Conservation (phyloP, 2,888 invertebrate genomes). For the Andrena bicolor region DNA sequence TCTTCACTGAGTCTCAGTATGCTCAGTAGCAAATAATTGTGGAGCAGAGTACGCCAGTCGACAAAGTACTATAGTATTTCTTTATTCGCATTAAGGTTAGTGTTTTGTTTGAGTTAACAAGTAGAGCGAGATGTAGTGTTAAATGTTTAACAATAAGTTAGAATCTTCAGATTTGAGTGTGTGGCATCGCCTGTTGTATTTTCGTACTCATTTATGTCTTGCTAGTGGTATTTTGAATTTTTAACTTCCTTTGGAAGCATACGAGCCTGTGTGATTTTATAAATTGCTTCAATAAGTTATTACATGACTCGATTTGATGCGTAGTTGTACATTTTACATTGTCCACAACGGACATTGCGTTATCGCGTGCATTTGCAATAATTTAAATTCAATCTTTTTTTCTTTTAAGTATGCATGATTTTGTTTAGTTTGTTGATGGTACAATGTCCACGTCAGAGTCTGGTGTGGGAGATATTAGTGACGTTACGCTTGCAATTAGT, state of each 20-base stretch:
- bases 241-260: neutral
- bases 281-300: conserved; percentile 10
- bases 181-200: neutral
- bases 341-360: neutral
- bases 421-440: conserved; percentile 75
- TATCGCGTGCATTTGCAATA: conserved; percentile 25
- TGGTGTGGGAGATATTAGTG: conserved; percentile 82
- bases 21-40: conserved; percentile 27
- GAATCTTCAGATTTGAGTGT: neutral
- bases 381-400: conserved; percentile 47
- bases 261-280: neutral
- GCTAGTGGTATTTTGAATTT: neutral
- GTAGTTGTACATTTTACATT: neutral
- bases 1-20: too few relatives aligned
- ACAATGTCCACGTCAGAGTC: conserved; percentile 82
- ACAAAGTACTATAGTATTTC: neutral
- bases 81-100: conserved; percentile 58
- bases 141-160: neutral
- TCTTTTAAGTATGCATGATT: conserved; percentile 71
- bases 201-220: conserved; percentile 9
- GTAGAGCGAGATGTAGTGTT: conserved; percentile 4
- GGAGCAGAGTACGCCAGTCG: neutral
- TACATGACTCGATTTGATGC: neutral
- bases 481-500: conserved; percentile 83
- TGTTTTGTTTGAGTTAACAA: conserved; percentile 41